A percentile compares a stretch with the other conserved stretches of the same genome.
These are phyloP conservation scores for Papilio gigon DNA, from an alignment of 2,888 invertebrate genomes.

Conservation along the genomic window DNA sequence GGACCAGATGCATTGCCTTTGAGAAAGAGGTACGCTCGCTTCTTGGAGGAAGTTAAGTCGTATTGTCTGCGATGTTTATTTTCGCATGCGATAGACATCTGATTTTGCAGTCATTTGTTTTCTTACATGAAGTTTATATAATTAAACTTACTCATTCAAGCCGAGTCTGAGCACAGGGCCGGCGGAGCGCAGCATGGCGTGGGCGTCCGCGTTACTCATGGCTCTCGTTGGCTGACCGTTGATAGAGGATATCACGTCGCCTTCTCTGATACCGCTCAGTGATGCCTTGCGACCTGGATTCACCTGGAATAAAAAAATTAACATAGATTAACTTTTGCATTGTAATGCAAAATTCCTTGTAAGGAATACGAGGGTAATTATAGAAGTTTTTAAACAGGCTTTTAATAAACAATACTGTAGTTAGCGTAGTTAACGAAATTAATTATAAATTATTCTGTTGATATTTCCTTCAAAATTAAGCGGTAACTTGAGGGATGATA, in stretches of 20 bases:
- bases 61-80: no score
- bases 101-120: background rate
- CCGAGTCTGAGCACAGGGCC: conserved; percentile 86
- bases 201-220: conserved; percentile 87
- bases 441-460: background rate
- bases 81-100: no score
- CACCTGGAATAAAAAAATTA: conserved; percentile 83
- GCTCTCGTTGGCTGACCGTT: conserved; percentile 87
- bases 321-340: background rate
- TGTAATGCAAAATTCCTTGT: no score
- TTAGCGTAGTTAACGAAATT: background rate
- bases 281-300: conserved; percentile 94
- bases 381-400: background rate
- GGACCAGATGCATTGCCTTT: no score
- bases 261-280: conserved; percentile 89
- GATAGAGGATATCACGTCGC: conserved; percentile 90
- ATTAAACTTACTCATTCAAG: conserved; percentile 86
- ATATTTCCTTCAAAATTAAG: no score
- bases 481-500: no score
- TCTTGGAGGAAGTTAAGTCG: no score
- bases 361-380: background rate
- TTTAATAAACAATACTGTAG: background rate
- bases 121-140: background rate
- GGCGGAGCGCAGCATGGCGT: conserved; percentile 87
- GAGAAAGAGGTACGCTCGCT: no score